Conservation (phyloP, 2,113 vertebrate species). For the Cyanoderma ruficeps region DNA sequence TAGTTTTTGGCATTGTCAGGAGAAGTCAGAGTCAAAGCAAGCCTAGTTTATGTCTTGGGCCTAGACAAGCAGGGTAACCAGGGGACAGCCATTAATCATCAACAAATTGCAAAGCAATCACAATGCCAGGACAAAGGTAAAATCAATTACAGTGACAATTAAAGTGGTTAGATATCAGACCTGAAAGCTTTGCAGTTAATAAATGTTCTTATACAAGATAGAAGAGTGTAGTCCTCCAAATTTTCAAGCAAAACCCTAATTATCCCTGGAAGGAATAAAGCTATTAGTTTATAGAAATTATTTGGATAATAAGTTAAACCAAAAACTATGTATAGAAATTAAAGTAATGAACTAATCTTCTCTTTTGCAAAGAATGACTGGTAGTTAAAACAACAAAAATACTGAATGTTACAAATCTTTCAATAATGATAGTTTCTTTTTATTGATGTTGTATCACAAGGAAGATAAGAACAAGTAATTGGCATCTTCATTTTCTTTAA, state of each 20-base stretch:
- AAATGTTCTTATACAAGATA: neutral
- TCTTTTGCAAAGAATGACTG: neutral
- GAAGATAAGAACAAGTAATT: neutral
- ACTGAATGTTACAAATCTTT: neutral
- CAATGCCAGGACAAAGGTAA: slow-evolving; percentile 66
- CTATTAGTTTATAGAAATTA: neutral
- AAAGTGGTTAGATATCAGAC: slow-evolving; percentile 43
- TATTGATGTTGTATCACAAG: neutral
- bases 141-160: slow-evolving; percentile 72
- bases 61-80: slow-evolving; percentile 38
- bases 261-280: slow-evolving; percentile 1
- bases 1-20: slow-evolving; percentile 17
- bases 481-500: neutral
- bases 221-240: neutral
- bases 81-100: slow-evolving; percentile 66
- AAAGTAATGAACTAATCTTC: neutral
- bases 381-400: neutral
- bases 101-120: slow-evolving; percentile 63
- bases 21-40: slow-evolving; percentile 46
- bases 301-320: neutral
- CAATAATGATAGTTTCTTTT: neutral
- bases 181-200: slow-evolving; percentile 34
- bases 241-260: neutral
- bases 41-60: neutral
- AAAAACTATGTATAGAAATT: neutral